phyloP scores from a whole-genome alignment of 2,797 vertebrate species.

The Dryobates pubescens region DNA sequence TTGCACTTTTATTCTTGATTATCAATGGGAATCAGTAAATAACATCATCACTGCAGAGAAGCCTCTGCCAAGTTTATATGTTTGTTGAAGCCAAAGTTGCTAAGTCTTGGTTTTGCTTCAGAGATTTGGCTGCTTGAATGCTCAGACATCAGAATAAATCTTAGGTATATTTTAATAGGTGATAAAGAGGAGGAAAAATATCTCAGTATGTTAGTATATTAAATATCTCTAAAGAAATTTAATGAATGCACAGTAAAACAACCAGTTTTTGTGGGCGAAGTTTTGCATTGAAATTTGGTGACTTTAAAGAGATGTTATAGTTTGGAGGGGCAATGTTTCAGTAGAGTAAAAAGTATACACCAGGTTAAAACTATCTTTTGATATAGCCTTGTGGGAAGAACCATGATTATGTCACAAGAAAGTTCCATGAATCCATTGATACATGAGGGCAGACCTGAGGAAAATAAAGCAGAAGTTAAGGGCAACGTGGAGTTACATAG shows the following conservation, averaged over 20 bases:
- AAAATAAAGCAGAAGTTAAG: background rate
- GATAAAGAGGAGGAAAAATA: background rate
- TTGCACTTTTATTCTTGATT: conserved; percentile 6
- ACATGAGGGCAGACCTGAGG: background rate
- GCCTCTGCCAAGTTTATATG: conserved; percentile 27
- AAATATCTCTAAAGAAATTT: background rate
- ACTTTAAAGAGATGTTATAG: background rate
- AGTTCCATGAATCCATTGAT: background rate
- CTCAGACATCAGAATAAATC: conserved; percentile 1
- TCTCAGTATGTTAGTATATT: background rate
- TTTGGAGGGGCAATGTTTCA: too few relatives aligned
- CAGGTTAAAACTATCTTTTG: too few relatives aligned
- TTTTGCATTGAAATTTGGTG: background rate
- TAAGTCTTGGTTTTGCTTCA: background rate
- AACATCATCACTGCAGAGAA: conserved; percentile 11
- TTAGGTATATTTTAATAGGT: background rate
- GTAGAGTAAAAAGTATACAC: too few relatives aligned
- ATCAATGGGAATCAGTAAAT: background rate
- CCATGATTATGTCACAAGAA: too few relatives aligned
- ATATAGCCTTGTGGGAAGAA: too few relatives aligned
- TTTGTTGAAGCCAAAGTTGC: background rate
- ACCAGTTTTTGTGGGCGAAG: background rate
- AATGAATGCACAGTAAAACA: background rate
- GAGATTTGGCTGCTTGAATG: background rate
- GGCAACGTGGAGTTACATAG: too few relatives aligned